Evolutionary conservation across 2,797 vertebrate species (phyloP).

Genomic region (Bucorvus abyssinicus): DNA sequence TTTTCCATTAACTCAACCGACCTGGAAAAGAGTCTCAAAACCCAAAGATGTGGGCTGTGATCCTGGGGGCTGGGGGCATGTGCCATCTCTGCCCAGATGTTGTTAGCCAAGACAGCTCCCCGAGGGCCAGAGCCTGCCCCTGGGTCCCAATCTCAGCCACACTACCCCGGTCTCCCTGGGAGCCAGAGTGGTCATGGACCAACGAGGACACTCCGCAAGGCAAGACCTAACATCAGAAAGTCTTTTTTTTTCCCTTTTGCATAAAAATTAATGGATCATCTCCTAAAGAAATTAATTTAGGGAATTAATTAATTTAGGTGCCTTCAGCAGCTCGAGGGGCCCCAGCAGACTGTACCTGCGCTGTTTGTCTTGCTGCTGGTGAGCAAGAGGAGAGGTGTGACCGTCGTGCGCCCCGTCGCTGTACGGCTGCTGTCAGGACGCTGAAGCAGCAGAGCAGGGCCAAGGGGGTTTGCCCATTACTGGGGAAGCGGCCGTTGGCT

Average conservation of each 20-base stretch:
- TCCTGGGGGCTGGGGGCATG: accelerated
- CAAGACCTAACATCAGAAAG: background rate
- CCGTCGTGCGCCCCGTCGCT: accelerated
- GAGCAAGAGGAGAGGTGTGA: background rate
- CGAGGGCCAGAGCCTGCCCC: background rate
- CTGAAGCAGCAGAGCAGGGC: background rate
- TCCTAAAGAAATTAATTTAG: background rate
- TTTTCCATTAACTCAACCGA: background rate
- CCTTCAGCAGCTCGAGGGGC: background rate
- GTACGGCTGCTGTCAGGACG: background rate
- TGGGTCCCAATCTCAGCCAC: background rate
- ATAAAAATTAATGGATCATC: background rate
- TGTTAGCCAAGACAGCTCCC: background rate
- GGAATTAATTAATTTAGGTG: background rate
- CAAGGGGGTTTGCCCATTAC: background rate
- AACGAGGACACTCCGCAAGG: background rate
- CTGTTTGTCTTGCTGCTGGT: background rate
- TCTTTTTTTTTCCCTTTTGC: background rate
- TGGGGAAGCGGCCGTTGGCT: background rate
- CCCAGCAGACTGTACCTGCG: accelerated
- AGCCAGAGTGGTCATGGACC: background rate
- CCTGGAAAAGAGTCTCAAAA: background rate
- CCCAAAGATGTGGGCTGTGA: background rate
- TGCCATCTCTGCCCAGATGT: background rate
- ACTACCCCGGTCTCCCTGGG: background rate